Evolutionary conservation across 2,888 invertebrate genomes (phyloP).

Genomic region (Ormyrus rosae): DNA sequence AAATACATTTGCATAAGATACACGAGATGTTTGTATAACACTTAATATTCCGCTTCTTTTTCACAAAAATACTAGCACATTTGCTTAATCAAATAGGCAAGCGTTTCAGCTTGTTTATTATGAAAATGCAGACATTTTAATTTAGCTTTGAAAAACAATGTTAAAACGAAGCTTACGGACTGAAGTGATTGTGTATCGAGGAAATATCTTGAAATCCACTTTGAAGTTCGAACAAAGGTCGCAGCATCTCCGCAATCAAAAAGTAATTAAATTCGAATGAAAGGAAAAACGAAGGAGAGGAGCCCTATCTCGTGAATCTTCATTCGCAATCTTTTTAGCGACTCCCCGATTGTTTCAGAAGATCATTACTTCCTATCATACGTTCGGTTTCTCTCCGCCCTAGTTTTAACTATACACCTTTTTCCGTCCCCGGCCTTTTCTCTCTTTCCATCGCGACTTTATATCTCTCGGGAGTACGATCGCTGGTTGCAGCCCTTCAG

Average conservation of each 20-base stretch:
- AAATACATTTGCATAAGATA: neutral
- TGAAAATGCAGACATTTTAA: too few relatives aligned
- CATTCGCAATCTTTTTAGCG: conserved; percentile 30
- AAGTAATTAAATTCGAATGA: conserved; percentile 28
- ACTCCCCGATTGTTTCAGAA: conserved; percentile 11
- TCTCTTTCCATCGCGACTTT: conserved; percentile 33
- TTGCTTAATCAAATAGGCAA: too few relatives aligned
- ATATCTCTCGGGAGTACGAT: conserved; percentile 47
- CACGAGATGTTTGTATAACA: too few relatives aligned
- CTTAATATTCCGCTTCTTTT: too few relatives aligned
- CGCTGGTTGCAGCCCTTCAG: conserved; percentile 59
- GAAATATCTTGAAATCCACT: neutral
- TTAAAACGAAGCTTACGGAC: too few relatives aligned
- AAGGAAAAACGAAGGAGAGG: neutral
- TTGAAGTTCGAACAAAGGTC: neutral
- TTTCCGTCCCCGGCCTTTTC: neutral
- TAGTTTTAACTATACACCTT: conserved; percentile 24
- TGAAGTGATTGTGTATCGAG: neutral
- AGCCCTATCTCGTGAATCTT: conserved; percentile 33
- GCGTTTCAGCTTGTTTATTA: too few relatives aligned
- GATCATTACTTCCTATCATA: conserved; percentile 49
- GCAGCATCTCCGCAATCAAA: neutral
- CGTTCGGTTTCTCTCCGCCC: conserved; percentile 21
- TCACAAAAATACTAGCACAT: too few relatives aligned
- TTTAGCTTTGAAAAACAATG: too few relatives aligned